A percentile compares a stretch with the other conserved stretches of the same genome.
These are phyloP conservation scores for Ceryle rudis DNA, from an alignment of 2,797 vertebrate species.

Conservation along the genomic window DNA sequence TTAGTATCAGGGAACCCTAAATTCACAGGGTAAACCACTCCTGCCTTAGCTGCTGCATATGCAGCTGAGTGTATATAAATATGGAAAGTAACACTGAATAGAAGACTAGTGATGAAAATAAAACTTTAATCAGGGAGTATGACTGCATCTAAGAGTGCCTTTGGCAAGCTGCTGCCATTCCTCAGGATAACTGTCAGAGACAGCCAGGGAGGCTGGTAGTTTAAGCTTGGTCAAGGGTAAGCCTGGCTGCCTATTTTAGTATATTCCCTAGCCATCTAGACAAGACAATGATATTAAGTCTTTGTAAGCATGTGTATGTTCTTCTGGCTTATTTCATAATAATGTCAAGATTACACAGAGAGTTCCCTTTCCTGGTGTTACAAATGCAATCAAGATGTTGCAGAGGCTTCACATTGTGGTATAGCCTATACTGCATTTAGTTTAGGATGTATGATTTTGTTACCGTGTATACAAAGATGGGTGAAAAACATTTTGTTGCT, in stretches of 20 bases:
- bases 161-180: not conserved
- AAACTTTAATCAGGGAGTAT: not conserved
- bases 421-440: not conserved
- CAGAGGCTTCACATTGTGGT: not conserved
- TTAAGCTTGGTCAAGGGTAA: not conserved
- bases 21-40: not conserved
- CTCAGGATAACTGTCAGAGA: not conserved
- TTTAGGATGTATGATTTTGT: not conserved
- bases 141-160: not conserved
- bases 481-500: not conserved
- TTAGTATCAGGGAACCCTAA: not conserved
- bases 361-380: not conserved
- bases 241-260: not conserved
- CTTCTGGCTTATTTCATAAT: not conserved
- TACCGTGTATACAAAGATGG: fast-evolving
- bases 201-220: not conserved
- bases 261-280: not conserved
- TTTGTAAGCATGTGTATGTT: not conserved
- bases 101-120: not conserved
- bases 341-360: not conserved
- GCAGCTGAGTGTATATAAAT: not conserved
- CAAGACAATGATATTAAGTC: not conserved
- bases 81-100: not conserved
- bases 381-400: not conserved
- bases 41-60: not conserved